Evolutionary conservation across 2,113 vertebrate genomes (phyloP), one percentile per base, ranked within the genome.

Genomic region (Carollia perspicillata): DNA sequence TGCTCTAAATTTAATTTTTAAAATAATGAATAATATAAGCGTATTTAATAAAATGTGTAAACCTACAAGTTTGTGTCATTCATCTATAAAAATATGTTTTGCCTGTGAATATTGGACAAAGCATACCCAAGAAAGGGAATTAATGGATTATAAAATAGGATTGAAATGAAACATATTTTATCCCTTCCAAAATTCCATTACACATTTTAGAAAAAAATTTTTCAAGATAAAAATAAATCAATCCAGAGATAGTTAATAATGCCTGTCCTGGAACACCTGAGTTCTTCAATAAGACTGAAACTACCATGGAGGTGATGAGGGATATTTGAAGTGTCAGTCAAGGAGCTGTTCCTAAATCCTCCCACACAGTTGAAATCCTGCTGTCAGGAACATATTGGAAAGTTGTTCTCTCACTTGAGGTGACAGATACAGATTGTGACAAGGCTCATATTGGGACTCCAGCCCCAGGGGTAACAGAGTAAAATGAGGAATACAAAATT

Each of bases 401-500:
- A 93, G 42, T 94, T 97, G 96, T 97, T 98, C 66, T 66, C 94
- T 97, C 95, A 88, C 77, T 85, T 96, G 80, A 97, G 84, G 60
- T 91, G 85, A 97, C 94, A 95, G 88, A 72, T 94, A 96, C 63
- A 91, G 84, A 97, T 94, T 95, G 83, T 97, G 93, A 96, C 97
- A 98, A 96, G 80, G 40, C 66, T 96, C 88, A 96, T 74, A 96
- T 81, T 89, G 89, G 83, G 93, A 88, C 63, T 96, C 9, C n/a
- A 96, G 95, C 88, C 92, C 35, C n/a, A 75, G 84, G 93, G 84
- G 93, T 42, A 93, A 49, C 74, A 55, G 75, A 86, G 88, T 71
- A 65, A 94, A 96, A 80, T 79, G 90, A 94, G 74, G 91, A 97
- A 98, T 96, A 23, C 49, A 97, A 84, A 98, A 98, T 98, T 97